Conservation (phyloP, 2,888 invertebrate genomes). For the Microctonus aethiopoides region DNA sequence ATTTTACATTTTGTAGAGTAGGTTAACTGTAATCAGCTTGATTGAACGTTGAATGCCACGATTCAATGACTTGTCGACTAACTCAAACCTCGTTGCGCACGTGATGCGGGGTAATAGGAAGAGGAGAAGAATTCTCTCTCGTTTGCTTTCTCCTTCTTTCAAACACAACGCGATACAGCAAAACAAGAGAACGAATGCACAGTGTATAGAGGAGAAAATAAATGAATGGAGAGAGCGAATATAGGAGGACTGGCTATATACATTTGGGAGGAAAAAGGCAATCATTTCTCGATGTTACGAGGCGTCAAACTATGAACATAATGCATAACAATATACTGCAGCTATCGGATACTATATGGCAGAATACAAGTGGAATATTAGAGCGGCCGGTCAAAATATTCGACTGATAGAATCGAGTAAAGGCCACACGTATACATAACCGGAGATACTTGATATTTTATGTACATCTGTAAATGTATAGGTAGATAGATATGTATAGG, state of each 20-base stretch:
- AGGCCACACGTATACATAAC: background rate
- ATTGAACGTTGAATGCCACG: conserved; percentile 13
- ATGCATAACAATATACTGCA: background rate
- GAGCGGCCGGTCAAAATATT: conserved; percentile 13
- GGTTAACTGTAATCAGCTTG: background rate
- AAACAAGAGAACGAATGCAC: background rate
- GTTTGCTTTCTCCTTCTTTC: background rate
- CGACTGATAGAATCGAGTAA: background rate
- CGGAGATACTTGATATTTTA: too few species aligned
- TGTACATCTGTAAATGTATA: too few species aligned
- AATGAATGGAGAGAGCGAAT: background rate
- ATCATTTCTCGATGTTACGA: conserved; percentile 17
- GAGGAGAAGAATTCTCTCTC: background rate
- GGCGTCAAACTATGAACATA: conserved; percentile 8
- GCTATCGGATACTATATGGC: conserved; percentile 9
- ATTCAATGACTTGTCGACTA: conserved; percentile 23
- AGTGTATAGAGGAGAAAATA: background rate
- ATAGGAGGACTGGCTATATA: background rate
- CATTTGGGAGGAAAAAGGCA: conserved; percentile 42
- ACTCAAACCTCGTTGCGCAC: background rate
- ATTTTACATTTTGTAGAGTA: background rate
- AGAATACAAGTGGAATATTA: conserved; percentile 10
- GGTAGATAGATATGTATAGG: too few species aligned
- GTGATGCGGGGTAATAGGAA: background rate
- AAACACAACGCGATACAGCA: background rate